A percentile compares a stretch with the other conserved stretches of the same genome.
These are phyloP conservation scores for Actenoides lindsayi DNA, from an alignment of 2,113 vertebrate genomes.

Conservation along the genomic window DNA sequence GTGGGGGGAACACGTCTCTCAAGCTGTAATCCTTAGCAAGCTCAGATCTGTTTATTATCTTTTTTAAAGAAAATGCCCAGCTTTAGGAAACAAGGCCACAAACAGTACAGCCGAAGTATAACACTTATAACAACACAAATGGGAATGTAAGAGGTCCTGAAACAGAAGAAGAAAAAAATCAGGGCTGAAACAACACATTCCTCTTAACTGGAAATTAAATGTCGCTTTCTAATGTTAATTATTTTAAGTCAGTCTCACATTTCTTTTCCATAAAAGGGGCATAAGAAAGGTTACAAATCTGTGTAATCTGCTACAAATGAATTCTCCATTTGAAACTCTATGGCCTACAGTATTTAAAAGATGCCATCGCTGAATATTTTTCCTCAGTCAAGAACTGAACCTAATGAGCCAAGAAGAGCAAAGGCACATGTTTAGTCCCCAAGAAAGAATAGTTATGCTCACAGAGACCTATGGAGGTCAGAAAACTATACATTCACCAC, in stretches of 20 bases:
- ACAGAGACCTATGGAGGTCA: neutral
- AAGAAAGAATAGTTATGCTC: neutral
- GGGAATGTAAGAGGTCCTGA: neutral
- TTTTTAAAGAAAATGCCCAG: neutral
- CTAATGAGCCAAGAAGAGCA: neutral
- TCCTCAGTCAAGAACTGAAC: neutral
- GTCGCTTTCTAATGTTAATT: neutral
- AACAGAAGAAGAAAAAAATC: neutral
- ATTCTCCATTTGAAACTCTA: neutral
- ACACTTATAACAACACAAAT: neutral
- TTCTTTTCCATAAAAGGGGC: slow-evolving; percentile 20
- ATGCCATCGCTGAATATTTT: slow-evolving; percentile 34
- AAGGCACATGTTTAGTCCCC: neutral
- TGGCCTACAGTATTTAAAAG: slow-evolving; percentile 5
- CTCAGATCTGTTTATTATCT: neutral
- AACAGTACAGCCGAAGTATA: neutral
- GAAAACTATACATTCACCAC: neutral
- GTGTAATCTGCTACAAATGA: neutral
- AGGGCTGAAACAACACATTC: neutral
- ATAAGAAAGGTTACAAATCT: slow-evolving; percentile 15
- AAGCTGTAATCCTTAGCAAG: neutral
- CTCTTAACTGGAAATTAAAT: neutral
- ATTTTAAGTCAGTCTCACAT: slow-evolving; percentile 1
- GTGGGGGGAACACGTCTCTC: neutral
- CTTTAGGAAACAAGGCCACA: neutral